Evolutionary conservation across 2,888 invertebrate species (phyloP).

Genomic region (Sarcophaga subvicina): DNA sequence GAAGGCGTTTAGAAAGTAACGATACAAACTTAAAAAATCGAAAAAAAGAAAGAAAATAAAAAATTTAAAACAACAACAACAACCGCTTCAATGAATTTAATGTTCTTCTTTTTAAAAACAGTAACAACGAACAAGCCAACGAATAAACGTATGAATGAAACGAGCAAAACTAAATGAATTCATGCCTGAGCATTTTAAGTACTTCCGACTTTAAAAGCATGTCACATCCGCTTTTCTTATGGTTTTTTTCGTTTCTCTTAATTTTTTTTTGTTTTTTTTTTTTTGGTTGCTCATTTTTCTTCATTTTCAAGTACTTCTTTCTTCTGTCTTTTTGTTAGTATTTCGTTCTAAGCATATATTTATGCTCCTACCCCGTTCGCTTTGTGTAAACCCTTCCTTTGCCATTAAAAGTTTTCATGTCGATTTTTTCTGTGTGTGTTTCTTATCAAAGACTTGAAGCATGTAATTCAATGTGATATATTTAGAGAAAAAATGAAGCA

Average conservation of each 20-base stretch:
- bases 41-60: conserved; percentile 8
- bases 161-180: conserved; percentile 69
- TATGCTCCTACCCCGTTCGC: neutral
- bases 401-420: conserved; percentile 19
- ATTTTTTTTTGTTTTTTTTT: neutral
- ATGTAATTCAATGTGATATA: conserved; percentile 70
- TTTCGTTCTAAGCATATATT: neutral
- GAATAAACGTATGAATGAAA: conserved; percentile 14
- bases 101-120: neutral
- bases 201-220: conserved; percentile 82
- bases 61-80: conserved; percentile 33
- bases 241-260: neutral
- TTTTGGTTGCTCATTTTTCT: conserved; percentile 65
- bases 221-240: conserved; percentile 77
- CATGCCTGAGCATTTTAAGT: conserved; percentile 80
- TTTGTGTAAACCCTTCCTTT: too few species aligned
- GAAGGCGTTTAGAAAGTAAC: conserved; percentile 42
- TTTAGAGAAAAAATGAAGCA: conserved; percentile 20
- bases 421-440: conserved; percentile 58
- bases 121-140: neutral
- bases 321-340: neutral
- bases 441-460: conserved; percentile 75
- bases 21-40: conserved; percentile 21
- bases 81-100: conserved; percentile 3
- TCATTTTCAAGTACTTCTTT: neutral